Conservation (phyloP, 2,888 invertebrate genomes). For the Aphelenchoides bicaudatus region DNA sequence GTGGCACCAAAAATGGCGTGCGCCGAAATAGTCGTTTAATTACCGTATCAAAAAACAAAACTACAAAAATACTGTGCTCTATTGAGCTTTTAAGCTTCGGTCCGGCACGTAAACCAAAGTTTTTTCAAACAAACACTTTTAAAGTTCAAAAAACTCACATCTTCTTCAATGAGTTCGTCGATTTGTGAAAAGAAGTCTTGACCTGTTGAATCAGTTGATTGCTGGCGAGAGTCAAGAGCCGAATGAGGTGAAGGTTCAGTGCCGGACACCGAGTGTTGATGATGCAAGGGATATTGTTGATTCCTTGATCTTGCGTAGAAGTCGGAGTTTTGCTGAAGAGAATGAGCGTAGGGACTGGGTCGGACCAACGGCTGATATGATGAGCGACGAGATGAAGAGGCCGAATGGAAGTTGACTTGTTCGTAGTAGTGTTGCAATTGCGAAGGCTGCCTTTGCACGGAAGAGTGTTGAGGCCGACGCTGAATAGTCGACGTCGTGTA, state of each 20-base stretch:
- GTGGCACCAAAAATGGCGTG: too few relatives aligned
- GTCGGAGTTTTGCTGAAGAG: not conserved
- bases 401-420: not conserved
- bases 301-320: not conserved
- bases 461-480: too few relatives aligned
- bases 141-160: not conserved
- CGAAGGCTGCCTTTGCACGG: constrained; percentile 1
- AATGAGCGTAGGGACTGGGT: not conserved
- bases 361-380: constrained; percentile 4
- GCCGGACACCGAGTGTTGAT: constrained; percentile 4
- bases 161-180: constrained; percentile 12
- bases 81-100: too few relatives aligned
- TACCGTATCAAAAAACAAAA: not conserved
- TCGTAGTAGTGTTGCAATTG: too few relatives aligned
- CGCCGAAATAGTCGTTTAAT: too few relatives aligned
- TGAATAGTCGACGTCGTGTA: too few relatives aligned
- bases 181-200: not conserved
- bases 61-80: not conserved
- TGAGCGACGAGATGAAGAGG: not conserved
- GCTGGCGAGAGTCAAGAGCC: constrained; percentile 2
- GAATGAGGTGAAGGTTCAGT: not conserved
- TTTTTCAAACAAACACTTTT: not conserved
- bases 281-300: constrained; percentile 2
- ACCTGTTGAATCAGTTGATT: constrained; percentile 4
- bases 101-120: too few relatives aligned